These are phyloP conservation scores for Loriculus beryllinus DNA, from an alignment of 2,797 vertebrate genomes.

Conservation along the genomic window DNA sequence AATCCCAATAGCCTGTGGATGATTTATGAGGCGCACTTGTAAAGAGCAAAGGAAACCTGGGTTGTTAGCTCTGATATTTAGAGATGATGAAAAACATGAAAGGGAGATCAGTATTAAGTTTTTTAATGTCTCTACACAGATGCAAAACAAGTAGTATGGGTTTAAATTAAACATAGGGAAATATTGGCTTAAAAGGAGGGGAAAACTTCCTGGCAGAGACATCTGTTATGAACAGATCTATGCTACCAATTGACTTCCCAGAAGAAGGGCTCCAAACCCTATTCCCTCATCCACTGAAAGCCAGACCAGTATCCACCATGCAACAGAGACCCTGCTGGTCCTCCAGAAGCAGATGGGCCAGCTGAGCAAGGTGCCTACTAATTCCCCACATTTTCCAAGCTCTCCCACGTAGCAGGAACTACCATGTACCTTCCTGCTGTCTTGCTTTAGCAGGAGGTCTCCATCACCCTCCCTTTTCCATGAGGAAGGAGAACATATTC, in stretches of 20 bases:
- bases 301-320: rapidly evolving
- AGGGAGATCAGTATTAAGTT: neutral
- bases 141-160: neutral
- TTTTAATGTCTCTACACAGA: neutral
- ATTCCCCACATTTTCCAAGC: neutral
- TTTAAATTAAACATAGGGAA: neutral
- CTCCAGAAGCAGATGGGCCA: neutral
- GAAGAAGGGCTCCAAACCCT: neutral
- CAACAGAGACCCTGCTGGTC: neutral
- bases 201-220: neutral
- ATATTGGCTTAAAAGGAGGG: neutral
- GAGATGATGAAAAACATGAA: constrained; percentile 28
- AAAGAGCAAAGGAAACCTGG: constrained; percentile 29
- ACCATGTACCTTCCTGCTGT: neutral
- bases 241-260: neutral
- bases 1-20: neutral
- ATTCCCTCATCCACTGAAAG: rapidly evolving
- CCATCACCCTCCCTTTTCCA: neutral
- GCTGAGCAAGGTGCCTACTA: rapidly evolving
- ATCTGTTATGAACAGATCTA: neutral
- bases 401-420: neutral
- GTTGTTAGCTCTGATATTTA: constrained; percentile 49
- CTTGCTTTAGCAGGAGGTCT: neutral
- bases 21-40: constrained; percentile 13
- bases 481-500: neutral